Base-by-base conservation (phyloP, 2,797 vertebrate species). In the Fistularia commersonii region DNA sequence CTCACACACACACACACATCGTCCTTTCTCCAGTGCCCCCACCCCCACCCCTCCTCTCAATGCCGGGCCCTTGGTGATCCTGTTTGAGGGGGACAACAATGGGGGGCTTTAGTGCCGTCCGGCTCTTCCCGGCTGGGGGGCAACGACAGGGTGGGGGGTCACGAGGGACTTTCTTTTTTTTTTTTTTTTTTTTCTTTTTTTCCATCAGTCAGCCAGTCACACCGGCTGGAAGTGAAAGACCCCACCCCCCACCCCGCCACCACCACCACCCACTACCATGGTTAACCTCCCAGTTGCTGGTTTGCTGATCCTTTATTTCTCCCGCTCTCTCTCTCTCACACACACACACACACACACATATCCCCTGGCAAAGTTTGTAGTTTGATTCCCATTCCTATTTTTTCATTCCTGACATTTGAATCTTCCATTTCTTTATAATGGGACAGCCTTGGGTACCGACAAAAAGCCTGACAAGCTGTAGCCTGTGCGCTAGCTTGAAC, bases 51-150 rank as follows among this genome's bases (percentile, higher is more conserved):
- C 69, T 71, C 57, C 89, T 90, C 90, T 90, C 73, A 87, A 81
- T 83, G 81, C 77, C 59, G 89, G 88, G 91, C 90, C 90, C 76
- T 80, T 75, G 78, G 87, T 92, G 92, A 94, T 92, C 91, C 82
- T 86, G 89, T 92, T 90, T 92, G 89, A 91, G n/a, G 82, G 77
- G 64, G 77, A 89, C 89, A 93, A 97, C 94, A 96, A 96, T 95
- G 87, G 84, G 57, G 80, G 91, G 92, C 91, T 93, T 93, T 94
- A 89, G 90, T 88, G 81, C 68, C 46, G 35, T 88, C 83, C 83
- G 67, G 83, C 88, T 87, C 85, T 85, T 86, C 83, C 79, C 63
- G 3, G 85, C 66, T 79, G 84, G 87, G 87, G 89, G 63, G 84
- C 75, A 77, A 64, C 51, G 52, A n/a, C n/a, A n/a, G 76, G 72